phyloP scores from a whole-genome alignment of 2,888 invertebrate species.

The Zygaena filipendulae region DNA sequence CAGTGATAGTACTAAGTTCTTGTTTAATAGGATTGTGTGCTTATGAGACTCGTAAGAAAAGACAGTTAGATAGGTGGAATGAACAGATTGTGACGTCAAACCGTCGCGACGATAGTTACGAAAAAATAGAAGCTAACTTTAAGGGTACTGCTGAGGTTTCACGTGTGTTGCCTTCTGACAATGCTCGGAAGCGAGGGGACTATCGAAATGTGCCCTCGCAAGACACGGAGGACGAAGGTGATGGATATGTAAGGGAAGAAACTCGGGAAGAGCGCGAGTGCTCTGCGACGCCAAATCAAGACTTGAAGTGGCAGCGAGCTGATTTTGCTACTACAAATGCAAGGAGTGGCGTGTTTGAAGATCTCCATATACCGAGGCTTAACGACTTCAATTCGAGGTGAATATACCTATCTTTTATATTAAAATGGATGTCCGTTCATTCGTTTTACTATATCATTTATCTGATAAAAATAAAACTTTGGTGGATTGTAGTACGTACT shows the following conservation, averaged over 20 bases:
- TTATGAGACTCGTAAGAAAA: constrained; percentile 72
- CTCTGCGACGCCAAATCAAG: constrained; percentile 36
- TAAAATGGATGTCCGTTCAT: no score
- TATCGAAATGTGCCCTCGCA: constrained; percentile 79
- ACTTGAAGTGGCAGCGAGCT: constrained; percentile 36
- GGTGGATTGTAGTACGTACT: no score
- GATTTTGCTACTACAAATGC: constrained; percentile 32
- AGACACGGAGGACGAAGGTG: constrained; percentile 72
- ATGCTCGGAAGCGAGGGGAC: constrained; percentile 71
- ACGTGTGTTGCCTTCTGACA: constrained; percentile 38
- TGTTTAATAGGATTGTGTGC: constrained; percentile 75
- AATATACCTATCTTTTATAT: no score
- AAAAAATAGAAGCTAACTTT: constrained; percentile 81
- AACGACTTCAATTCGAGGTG: constrained; percentile 71
- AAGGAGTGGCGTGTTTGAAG: constrained; percentile 49
- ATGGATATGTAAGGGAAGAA: constrained; percentile 36
- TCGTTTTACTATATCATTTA: no score
- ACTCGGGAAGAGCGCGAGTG: constrained; percentile 29
- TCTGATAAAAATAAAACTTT: no score
- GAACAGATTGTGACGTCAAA: constrained; percentile 58
- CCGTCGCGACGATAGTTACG: constrained; percentile 74
- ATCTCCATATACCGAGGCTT: constrained; percentile 74
- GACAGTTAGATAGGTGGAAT: constrained; percentile 62
- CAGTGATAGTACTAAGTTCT: constrained; percentile 73
- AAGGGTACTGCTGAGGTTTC: constrained; percentile 45